Base-by-base conservation (phyloP, 2,797 vertebrate genomes). In the Brachyalestes nurse region DNA sequence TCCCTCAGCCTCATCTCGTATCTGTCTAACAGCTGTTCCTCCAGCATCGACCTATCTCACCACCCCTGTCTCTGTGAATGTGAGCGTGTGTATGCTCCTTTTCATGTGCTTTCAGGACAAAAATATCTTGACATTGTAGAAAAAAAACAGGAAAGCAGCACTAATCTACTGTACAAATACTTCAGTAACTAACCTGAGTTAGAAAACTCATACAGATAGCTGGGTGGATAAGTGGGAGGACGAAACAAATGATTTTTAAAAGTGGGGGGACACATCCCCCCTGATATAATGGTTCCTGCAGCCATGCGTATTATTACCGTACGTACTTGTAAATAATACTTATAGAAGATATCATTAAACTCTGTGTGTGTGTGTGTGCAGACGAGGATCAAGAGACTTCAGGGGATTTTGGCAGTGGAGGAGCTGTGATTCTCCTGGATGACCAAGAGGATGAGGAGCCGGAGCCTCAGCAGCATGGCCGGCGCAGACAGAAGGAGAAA, bases 381-480 rank as follows among this genome's bases (percentile, higher is more conserved):
- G 97, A 98, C 78, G 97, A 98, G 89, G 97, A 98, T 75, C 96
- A 97, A 88, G 97, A 99, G 91, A 97, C 95, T 47, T 99, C 97
- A 1, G 97, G 97, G 67, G 97, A 98, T 86, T 97, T 97, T 17
- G 97, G 97, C 88, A 98, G 97, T 0, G 97, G 97, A 0, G 95
- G 96, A 45, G 91, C 94, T 0, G 96, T 97, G 87, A 94, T 97
- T 73, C 94, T 98, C 83, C 88, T 97, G 13, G 96, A 96, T 61
- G 97, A 98, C 88, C 95, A 97, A 78, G 97, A 98, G 83, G 94
- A 95, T 3, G 95, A 96, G 90, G 94, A 95, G 4, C 95, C 95
- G 89, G 93, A 91, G 88, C 91, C 93, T 85, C 91, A 91, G 53
- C 93, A 90, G 84, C 92, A 78, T 5, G 90, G 86, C 62, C 89